Base-by-base conservation (phyloP, 2,113 vertebrate species). In the Anseranas semipalmata region DNA sequence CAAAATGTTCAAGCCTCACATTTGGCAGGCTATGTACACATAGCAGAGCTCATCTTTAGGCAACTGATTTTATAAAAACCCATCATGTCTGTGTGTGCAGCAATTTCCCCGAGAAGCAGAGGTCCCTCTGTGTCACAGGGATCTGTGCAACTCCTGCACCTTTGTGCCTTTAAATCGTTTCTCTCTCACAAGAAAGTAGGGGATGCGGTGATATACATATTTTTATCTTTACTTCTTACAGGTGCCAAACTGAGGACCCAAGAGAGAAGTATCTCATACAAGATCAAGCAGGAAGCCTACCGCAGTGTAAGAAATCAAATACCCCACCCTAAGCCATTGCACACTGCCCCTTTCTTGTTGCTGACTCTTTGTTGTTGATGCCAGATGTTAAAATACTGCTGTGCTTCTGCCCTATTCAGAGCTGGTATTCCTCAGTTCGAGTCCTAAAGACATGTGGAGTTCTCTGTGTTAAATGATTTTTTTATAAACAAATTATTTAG, bases 11-110 rank as follows among this genome's bases (percentile, higher is more conserved):
- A 66, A 37, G 28, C 50, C 71, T 76, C 59, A 18, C 63, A 5
- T 82, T 91, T 73, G 59, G 14, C 32, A 18, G 5, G 9, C 6
- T 82, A 0, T 1, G 1, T 80, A 72, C 73, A 59, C 72, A 9
- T 35, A 18, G 0, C 1, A 14, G 70, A 52, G 59, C 81, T 85
- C 75, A 27, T n/a, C 60, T 59, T 90, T 25, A 56, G 50, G 22
- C 2, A 24, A 20, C 60, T 8, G 72, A 39, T 9, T 46, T 55
- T 59, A 27, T 35, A 60, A 89, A 71, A 71, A 4, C 7, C 14
- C n/a, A 1, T 68, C 0, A 0, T 20, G 10, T 46, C 65, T 37
- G 20, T 21, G 12, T 8, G 35, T 56, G 15, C 46, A 28, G 6
- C 9, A 39, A 78, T 25, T 78, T 66, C 33, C 74, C 45, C 33